These are phyloP conservation scores for Andrena bicolor DNA, from an alignment of 2,888 invertebrate genomes.

Conservation along the genomic window DNA sequence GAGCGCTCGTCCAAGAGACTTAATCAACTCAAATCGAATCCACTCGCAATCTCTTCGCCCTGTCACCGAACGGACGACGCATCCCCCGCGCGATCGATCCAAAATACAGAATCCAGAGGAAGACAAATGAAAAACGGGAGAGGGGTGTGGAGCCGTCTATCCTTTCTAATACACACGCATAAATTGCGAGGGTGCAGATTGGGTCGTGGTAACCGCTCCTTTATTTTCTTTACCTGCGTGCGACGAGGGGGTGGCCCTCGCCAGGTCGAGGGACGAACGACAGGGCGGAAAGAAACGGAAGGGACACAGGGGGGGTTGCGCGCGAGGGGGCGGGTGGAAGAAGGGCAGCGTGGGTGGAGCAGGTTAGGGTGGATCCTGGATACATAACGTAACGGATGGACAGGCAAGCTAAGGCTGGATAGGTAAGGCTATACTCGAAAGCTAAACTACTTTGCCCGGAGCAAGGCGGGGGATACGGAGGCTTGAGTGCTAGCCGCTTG, in stretches of 20 bases:
- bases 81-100: slow-evolving; percentile 36
- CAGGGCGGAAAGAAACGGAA: slow-evolving; percentile 21
- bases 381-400: slow-evolving; percentile 78
- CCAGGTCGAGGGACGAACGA: slow-evolving; percentile 7
- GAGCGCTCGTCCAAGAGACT: no score
- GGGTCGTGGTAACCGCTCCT: slow-evolving; percentile 63
- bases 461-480: slow-evolving; percentile 72
- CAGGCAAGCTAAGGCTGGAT: slow-evolving; percentile 76
- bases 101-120: slow-evolving; percentile 10
- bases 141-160: background rate
- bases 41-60: slow-evolving; percentile 2
- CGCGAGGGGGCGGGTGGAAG: background rate
- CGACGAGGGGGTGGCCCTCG: slow-evolving; percentile 50
- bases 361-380: slow-evolving; percentile 71
- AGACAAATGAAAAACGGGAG: slow-evolving; percentile 35
- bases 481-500: slow-evolving; percentile 80
- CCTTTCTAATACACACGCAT: slow-evolving; percentile 39
- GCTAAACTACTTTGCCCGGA: slow-evolving; percentile 78
- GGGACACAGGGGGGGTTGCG: background rate
- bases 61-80: background rate
- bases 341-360: slow-evolving; percentile 21
- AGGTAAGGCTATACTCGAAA: slow-evolving; percentile 77
- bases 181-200: slow-evolving; percentile 62
- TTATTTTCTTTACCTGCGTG: slow-evolving; percentile 71
- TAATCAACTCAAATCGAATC: background rate